phyloP scores from a whole-genome alignment of 2,888 invertebrate species.

The Drosophila algonquin region DNA sequence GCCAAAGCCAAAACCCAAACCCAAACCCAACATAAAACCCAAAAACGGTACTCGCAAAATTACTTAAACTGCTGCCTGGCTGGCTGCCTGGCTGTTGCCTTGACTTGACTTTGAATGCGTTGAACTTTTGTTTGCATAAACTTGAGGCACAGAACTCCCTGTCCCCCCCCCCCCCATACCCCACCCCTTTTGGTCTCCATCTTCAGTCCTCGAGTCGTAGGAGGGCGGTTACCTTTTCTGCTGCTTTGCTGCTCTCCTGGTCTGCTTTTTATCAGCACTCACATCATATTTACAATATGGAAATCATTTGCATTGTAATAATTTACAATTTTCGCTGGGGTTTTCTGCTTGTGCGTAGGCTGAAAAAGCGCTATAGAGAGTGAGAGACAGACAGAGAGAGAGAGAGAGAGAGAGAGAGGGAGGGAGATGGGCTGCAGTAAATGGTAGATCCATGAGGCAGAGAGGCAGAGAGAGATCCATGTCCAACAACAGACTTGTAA shows the following conservation, averaged over 20 bases:
- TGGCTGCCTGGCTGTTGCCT: slow-evolving; percentile 34
- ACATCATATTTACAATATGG: slow-evolving; percentile 66
- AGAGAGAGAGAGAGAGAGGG: background rate
- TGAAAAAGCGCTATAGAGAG: background rate
- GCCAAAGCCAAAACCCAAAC: background rate
- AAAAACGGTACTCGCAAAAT: slow-evolving; percentile 74
- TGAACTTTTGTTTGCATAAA: slow-evolving; percentile 52
- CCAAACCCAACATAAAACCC: slow-evolving; percentile 37
- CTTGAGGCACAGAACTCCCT: background rate
- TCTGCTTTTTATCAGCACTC: slow-evolving; percentile 59
- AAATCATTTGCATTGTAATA: slow-evolving; percentile 80
- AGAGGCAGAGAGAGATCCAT: slow-evolving; percentile 1
- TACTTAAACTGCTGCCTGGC: slow-evolving; percentile 61
- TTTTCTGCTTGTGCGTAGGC: slow-evolving; percentile 50
- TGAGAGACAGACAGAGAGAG: background rate
- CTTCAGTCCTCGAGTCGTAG: slow-evolving; percentile 21
- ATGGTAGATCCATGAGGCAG: background rate
- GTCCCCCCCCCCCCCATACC: background rate
- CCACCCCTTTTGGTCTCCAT: too few relatives aligned
- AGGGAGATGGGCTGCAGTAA: too few relatives aligned
- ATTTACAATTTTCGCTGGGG: slow-evolving; percentile 66
- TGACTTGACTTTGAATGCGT: slow-evolving; percentile 73
- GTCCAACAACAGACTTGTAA: slow-evolving; percentile 58
- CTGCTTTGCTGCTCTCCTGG: slow-evolving; percentile 24
- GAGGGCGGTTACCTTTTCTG: slow-evolving; percentile 41